Evolutionary conservation across 2,113 vertebrate species (phyloP).

Genomic region (Lepisosteus osseus): DNA sequence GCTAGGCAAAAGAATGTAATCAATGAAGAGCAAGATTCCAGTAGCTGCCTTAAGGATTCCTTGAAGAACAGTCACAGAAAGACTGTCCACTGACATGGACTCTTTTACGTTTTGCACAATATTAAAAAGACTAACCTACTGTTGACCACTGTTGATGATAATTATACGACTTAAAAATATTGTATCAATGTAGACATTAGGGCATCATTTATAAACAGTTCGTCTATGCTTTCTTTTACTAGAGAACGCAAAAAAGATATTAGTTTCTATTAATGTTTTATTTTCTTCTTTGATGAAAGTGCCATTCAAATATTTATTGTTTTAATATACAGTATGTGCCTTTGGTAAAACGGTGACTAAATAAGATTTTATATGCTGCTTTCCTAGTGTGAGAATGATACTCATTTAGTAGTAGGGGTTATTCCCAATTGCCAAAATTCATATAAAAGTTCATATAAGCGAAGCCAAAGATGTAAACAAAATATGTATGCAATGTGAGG

Average conservation of each 20-base stretch:
- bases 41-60: slow-evolving; percentile 17
- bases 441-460: neutral
- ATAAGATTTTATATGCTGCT: neutral
- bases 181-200: neutral
- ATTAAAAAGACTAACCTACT: slow-evolving; percentile 7
- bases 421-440: neutral
- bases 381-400: neutral
- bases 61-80: slow-evolving; percentile 27
- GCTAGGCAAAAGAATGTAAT: slow-evolving; percentile 73
- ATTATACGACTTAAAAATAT: neutral
- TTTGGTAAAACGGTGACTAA: slow-evolving; percentile 2
- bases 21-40: slow-evolving; percentile 25
- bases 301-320: neutral
- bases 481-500: too few species aligned
- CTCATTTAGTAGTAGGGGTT: slow-evolving; percentile 1
- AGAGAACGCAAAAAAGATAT: neutral
- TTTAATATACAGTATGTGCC: neutral
- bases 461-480: neutral
- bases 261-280: neutral
- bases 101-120: slow-evolving; percentile 16
- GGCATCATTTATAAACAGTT: neutral
- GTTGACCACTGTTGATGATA: neutral
- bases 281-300: neutral
- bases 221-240: neutral
- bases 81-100: neutral